A percentile compares a stretch with the other conserved stretches of the same genome.
Conservation (phyloP, 2,888 invertebrate genomes). For the Dryococelus australis region DNA sequence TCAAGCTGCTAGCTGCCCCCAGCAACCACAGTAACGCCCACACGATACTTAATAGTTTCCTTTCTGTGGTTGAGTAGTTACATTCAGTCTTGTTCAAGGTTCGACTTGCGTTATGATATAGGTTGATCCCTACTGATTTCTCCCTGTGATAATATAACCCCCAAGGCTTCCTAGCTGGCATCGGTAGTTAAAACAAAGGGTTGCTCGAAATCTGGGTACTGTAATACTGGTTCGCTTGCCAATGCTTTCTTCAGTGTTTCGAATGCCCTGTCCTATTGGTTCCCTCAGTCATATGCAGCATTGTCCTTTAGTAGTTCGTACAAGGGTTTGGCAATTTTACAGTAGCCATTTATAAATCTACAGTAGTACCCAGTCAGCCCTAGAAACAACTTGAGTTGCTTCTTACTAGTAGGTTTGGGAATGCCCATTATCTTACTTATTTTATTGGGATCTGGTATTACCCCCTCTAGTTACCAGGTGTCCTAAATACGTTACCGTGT, state of each 20-base stretch:
- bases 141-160: constrained; percentile 52
- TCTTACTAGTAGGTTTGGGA: not conserved
- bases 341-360: constrained; percentile 37
- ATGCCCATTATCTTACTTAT: not conserved
- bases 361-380: constrained; percentile 34
- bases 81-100: constrained; percentile 53
- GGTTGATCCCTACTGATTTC: constrained; percentile 51
- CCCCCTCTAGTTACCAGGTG: constrained; percentile 25
- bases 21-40: no score
- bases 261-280: no score
- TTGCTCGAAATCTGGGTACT: constrained; percentile 48
- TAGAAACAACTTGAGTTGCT: not conserved
- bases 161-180: constrained; percentile 52
- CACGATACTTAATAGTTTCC: constrained; percentile 55
- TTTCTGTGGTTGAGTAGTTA: constrained; percentile 56
- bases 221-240: no score
- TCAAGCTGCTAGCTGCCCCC: no score
- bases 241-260: no score
- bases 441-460: constrained; percentile 35
- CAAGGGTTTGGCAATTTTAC: constrained; percentile 39
- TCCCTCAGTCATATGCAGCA: constrained; percentile 30
- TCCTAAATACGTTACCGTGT: constrained; percentile 32
- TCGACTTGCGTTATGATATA: constrained; percentile 53
- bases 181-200: constrained; percentile 54
- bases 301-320: not conserved